Conservation (phyloP, 2,888 invertebrate genomes). For the Arctia plantaginis region DNA sequence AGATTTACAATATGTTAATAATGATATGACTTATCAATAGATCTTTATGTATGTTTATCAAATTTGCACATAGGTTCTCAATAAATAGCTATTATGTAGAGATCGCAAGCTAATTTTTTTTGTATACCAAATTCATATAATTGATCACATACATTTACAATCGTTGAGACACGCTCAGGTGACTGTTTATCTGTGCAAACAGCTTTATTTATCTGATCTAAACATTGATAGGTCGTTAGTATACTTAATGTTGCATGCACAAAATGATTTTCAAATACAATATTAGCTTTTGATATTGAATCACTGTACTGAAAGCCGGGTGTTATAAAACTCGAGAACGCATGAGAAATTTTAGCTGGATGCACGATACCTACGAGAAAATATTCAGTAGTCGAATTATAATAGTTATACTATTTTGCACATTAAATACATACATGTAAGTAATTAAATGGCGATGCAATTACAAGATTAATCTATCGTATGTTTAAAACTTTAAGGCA, state of each 20-base stretch:
- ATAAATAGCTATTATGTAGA: background rate
- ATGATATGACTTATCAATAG: background rate
- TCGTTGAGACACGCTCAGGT: constrained; percentile 24
- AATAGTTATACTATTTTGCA: background rate
- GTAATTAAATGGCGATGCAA: background rate
- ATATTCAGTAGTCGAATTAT: background rate
- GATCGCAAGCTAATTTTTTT: background rate
- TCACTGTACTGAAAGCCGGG: background rate
- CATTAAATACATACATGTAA: background rate
- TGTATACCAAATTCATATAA: background rate
- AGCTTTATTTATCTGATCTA: background rate
- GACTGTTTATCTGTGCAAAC: constrained; percentile 23
- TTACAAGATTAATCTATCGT: background rate
- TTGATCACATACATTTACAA: constrained; percentile 2
- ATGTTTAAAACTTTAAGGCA: background rate
- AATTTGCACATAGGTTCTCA: background rate
- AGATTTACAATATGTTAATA: background rate
- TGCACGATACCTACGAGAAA: background rate
- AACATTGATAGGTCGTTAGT: background rate
- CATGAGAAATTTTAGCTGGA: constrained; percentile 3
- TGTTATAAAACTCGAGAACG: background rate
- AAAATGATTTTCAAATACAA: background rate
- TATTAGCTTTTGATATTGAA: background rate
- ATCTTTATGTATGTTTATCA: background rate
- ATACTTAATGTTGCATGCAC: background rate